Percentiles rank a stretch among this genome's conserved stretches.
These are phyloP conservation scores for Phania funesta DNA, from an alignment of 2,888 invertebrate genomes.

Conservation along the genomic window DNA sequence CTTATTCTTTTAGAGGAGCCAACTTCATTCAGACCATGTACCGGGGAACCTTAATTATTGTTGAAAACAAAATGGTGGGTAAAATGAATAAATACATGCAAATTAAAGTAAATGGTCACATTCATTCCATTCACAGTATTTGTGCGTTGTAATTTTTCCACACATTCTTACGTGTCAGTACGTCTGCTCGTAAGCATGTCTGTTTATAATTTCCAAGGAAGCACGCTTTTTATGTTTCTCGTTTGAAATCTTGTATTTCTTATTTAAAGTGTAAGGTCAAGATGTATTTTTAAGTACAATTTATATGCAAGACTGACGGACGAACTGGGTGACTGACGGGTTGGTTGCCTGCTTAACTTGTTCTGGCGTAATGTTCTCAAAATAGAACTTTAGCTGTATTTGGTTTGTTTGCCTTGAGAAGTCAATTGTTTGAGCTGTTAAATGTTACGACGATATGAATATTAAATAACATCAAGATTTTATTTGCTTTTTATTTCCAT, in stretches of 20 bases:
- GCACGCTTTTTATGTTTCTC: neutral
- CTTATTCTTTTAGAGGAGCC: too few species aligned
- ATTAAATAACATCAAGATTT: constrained; percentile 16
- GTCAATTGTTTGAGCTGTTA: constrained; percentile 18
- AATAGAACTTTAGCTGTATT: neutral
- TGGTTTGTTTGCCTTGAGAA: constrained; percentile 5
- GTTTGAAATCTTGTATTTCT: constrained; percentile 31
- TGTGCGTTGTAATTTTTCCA: neutral
- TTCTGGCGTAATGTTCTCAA: neutral
- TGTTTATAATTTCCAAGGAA: neutral
- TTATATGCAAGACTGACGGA: constrained; percentile 29
- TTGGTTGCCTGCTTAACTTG: neutral
- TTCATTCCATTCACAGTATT: neutral
- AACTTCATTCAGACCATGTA: too few species aligned
- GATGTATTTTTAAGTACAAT: constrained; percentile 43
- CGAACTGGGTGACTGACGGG: too few species aligned
- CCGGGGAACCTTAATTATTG: too few species aligned
- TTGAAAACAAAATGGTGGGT: neutral
- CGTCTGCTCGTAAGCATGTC: neutral
- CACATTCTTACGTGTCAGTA: neutral
- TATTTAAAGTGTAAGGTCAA: constrained; percentile 60
- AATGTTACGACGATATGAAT: constrained; percentile 20
- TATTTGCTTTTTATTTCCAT: neutral
- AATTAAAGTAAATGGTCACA: neutral
- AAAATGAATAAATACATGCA: neutral